Base-by-base conservation (phyloP, 1,140 invertebrate species). In the Drosophila punjabiensis region DNA sequence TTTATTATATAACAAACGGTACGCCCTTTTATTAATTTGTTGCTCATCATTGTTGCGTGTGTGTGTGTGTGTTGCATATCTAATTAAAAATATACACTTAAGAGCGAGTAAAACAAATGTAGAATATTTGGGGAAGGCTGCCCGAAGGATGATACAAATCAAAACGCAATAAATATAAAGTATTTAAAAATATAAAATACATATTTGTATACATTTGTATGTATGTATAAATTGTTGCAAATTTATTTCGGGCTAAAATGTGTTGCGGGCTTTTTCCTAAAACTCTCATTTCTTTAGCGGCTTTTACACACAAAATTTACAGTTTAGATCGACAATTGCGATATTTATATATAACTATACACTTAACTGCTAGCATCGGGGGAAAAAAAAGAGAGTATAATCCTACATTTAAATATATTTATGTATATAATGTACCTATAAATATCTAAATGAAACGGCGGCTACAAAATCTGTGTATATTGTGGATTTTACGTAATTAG, bases 91-190 rank as follows among this genome's bases (percentile, higher is more conserved):
- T 73, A 50, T 50, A 50, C 35, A 60, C 20, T 45, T 43, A 37
- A 30, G 39, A 43, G 16, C 24, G 24, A 59, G 11, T 30, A 24
- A 52, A 70, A 61, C 18, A 43, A 50, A n/a, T 53, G 30, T n/a
- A 18, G 30, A 24, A 8, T 14, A 14, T 30, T 39, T 53, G n/a
- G 41, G 30, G n/a, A 7, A 28, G 39, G 39, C 47, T 59, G 45
- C 63, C 63, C 14, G 10, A 71, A 56, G 32, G 55, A 28, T 28
- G 33, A 45, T 71, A 59, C 41, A 70, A 32, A 3, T 7, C 48
- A 73, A 73, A 73, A 73, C 43, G 53, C 35, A 74, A 74, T 73
- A 74, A 52, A 74, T 76, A 76, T 53, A 58, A 56, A 24, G 14
- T 50, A 4, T 5, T 16, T 16, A 28, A 28, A 30, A 24, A 24